Conservation (phyloP, 1,140 invertebrate genomes). For the Phortica variegata region DNA sequence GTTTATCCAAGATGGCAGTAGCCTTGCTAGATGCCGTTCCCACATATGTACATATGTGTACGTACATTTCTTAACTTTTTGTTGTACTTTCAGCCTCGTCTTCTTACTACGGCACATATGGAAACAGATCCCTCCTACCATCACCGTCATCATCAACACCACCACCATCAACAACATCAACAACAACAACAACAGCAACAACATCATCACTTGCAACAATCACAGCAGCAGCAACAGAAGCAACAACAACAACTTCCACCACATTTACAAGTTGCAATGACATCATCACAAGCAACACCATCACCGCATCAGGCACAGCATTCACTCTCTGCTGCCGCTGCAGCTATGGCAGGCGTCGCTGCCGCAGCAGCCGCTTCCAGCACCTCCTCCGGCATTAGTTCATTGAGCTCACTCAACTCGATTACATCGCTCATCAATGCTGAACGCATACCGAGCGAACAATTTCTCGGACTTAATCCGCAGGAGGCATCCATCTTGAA, state of each 20-base stretch:
- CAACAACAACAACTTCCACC: conserved; percentile 22
- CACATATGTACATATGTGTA: not conserved
- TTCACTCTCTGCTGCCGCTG: conserved; percentile 4
- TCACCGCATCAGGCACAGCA: conserved; percentile 12
- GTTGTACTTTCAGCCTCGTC: conserved; percentile 31
- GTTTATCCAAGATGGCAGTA: too few relatives aligned
- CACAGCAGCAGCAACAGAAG: conserved; percentile 25
- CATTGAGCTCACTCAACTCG: conserved; percentile 41
- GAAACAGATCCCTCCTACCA: conserved; percentile 56
- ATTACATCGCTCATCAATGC: conserved; percentile 55
- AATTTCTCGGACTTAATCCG: conserved; percentile 55
- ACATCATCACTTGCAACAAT: conserved; percentile 8
- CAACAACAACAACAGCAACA: conserved; percentile 1
- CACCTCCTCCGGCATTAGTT: conserved; percentile 29
- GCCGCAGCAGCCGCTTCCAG: conserved; percentile 1
- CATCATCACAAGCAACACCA: conserved; percentile 15
- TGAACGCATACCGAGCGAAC: conserved; percentile 53
- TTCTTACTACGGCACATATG: conserved; percentile 44
- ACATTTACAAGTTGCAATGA: conserved; percentile 26
- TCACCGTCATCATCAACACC: conserved; percentile 43
- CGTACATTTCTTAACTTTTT: not conserved
- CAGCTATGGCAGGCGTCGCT: conserved; percentile 1
- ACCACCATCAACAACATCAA: conserved; percentile 30
- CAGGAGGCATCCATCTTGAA: conserved; percentile 67
- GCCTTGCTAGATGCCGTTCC: too few relatives aligned